Evolutionary conservation across 2,888 invertebrate species (phyloP).

Genomic region (Cheilosia pagana): DNA sequence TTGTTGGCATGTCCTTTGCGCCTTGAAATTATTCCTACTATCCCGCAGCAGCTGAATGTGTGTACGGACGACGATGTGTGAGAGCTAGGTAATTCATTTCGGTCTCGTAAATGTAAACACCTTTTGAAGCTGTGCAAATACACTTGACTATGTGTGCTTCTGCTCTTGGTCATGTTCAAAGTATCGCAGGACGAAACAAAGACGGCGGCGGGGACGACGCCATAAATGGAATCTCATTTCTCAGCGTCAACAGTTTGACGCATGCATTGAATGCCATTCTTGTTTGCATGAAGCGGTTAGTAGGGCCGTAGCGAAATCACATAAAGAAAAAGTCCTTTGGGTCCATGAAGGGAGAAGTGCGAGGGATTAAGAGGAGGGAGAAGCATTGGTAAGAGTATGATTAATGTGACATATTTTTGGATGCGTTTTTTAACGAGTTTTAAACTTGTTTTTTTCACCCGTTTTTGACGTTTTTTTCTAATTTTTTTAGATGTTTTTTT

Average conservation of each 20-base stretch:
- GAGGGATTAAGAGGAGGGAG: too few relatives aligned
- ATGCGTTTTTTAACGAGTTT: too few relatives aligned
- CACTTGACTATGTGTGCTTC: slow-evolving; percentile 42
- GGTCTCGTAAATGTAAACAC: slow-evolving; percentile 56
- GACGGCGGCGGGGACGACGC: slow-evolving; percentile 22
- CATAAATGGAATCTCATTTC: slow-evolving; percentile 69
- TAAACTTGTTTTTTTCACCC: too few relatives aligned
- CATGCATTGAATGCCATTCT: slow-evolving; percentile 49
- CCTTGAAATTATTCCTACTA: slow-evolving; percentile 49
- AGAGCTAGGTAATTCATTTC: slow-evolving; percentile 53
- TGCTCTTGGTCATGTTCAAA: slow-evolving; percentile 13
- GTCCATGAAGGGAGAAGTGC: too few relatives aligned
- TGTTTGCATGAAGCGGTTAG: slow-evolving; percentile 39
- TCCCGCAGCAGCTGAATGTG: slow-evolving; percentile 4
- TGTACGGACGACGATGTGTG: slow-evolving; percentile 9
- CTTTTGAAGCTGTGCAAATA: slow-evolving; percentile 56
- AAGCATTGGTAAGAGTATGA: too few relatives aligned
- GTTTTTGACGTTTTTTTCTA: too few relatives aligned
- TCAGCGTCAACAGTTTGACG: slow-evolving; percentile 62
- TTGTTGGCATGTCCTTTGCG: slow-evolving; percentile 58
- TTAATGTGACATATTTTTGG: too few relatives aligned
- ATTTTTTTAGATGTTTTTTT: too few relatives aligned
- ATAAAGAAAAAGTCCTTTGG: too few relatives aligned
- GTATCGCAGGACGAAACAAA: not conserved
- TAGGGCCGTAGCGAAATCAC: slow-evolving; percentile 39